phyloP scores from a whole-genome alignment of 1,140 invertebrate species.

The Drosophila kepulauana region DNA sequence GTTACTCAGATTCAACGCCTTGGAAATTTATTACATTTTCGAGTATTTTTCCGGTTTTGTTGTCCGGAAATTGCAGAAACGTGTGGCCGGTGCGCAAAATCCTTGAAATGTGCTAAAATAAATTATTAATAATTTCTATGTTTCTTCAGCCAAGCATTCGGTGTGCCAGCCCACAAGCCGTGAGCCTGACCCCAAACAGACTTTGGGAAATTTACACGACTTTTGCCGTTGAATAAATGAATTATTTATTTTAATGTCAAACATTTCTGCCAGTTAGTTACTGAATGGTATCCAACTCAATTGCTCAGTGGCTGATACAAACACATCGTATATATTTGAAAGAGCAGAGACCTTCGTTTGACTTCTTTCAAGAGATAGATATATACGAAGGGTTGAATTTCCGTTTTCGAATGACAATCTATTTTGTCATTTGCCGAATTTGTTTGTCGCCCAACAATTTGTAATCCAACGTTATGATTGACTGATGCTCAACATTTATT shows the following conservation, averaged over 20 bases:
- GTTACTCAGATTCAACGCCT: slow-evolving; percentile 50
- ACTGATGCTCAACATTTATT: slow-evolving; percentile 55
- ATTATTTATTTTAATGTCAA: slow-evolving; percentile 79
- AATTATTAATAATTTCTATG: slow-evolving; percentile 81
- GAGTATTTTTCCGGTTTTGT: slow-evolving; percentile 79
- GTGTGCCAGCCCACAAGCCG: slow-evolving; percentile 9
- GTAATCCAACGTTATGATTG: slow-evolving; percentile 56
- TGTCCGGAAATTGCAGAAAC: slow-evolving; percentile 78
- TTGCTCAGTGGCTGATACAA: slow-evolving; percentile 27
- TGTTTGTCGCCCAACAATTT: slow-evolving; percentile 60
- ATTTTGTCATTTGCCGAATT: slow-evolving; percentile 68
- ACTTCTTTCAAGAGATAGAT: slow-evolving; percentile 31
- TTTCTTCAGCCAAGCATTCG: slow-evolving; percentile 1
- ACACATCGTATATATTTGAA: background rate
- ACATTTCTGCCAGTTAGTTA: slow-evolving; percentile 43
- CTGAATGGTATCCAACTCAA: slow-evolving; percentile 42
- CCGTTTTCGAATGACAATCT: slow-evolving; percentile 55
- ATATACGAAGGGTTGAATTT: slow-evolving; percentile 37
- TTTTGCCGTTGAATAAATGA: slow-evolving; percentile 61
- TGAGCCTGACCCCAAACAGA: slow-evolving; percentile 24
- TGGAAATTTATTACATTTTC: slow-evolving; percentile 79
- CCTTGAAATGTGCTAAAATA: slow-evolving; percentile 78
- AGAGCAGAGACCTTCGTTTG: slow-evolving; percentile 25
- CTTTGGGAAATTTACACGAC: slow-evolving; percentile 55
- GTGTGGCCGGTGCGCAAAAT: slow-evolving; percentile 72